These are phyloP conservation scores for Akabosia matsudoensis DNA, from an alignment of 1,140 invertebrate species.

Conservation along the genomic window DNA sequence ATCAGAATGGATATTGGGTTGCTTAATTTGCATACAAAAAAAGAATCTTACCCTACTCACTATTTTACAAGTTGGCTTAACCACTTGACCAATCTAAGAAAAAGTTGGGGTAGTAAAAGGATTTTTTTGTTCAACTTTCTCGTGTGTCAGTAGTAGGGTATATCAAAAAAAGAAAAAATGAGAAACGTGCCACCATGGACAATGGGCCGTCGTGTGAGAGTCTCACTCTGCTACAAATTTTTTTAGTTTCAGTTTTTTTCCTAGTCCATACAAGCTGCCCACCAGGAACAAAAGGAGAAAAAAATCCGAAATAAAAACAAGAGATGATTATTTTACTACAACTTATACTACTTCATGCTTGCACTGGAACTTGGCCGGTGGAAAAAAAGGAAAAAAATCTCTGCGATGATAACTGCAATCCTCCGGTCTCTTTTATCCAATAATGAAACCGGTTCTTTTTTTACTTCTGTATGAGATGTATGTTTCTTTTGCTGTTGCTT, in stretches of 20 bases:
- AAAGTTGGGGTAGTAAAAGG: slow-evolving; percentile 11
- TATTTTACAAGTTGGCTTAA: neutral
- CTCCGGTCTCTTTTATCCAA: neutral
- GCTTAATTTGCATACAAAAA: slow-evolving; percentile 44
- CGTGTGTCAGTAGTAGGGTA: neutral
- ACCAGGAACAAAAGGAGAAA: slow-evolving; percentile 5
- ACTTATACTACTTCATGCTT: neutral
- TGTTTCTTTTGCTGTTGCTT: neutral
- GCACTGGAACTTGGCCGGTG: neutral
- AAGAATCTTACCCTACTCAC: slow-evolving; percentile 9
- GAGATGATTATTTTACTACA: slow-evolving; percentile 9
- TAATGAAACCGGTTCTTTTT: slow-evolving; percentile 14
- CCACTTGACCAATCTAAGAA: neutral
- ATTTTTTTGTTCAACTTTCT: neutral
- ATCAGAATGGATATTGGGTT: slow-evolving; percentile 44
- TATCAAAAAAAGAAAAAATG: slow-evolving; percentile 3
- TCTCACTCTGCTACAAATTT: neutral
- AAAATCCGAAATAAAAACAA: neutral
- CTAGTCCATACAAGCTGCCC: neutral
- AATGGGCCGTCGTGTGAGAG: slow-evolving; percentile 5
- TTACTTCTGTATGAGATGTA: neutral
- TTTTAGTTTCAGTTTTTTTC: neutral
- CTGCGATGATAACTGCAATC: neutral
- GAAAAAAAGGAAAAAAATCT: slow-evolving; percentile 15
- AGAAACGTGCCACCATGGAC: slow-evolving; percentile 14